Evolutionary conservation across 2,113 vertebrate species (phyloP), one percentile per base, ranked within the genome.

Genomic region (Cyphomyrus plagiostoma): DNA sequence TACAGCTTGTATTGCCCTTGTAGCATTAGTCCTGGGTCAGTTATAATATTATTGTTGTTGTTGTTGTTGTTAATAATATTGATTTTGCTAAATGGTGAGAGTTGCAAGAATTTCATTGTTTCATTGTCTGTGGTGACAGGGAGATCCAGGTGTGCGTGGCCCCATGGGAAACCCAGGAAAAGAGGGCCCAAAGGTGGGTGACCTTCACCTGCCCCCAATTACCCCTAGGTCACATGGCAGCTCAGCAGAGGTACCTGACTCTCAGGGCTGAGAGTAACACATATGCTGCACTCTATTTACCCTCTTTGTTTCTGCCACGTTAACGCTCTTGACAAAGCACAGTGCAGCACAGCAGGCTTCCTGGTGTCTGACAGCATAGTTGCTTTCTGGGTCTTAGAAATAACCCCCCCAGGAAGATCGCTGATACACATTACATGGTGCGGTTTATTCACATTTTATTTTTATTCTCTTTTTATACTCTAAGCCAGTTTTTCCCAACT

Each of bases 171-270:
- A 97, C 89, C 98, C 98, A 80, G 98, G 98, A 6, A 98, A 97
- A 95, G 98, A 99, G 92, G 98, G 98, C 49, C 97, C 97, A 89
- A 99, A 99, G 96, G 98, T 99, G 95, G 94, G 93, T 15, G 11
- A 48, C 19, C 45, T 84, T 84, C 42, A 48, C 21, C 45, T n/a
- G 35, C 84, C 26, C 39, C 70, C 17, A 6, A 3, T n/a, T 13
- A 35, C 21, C 26, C 6, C 8, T 1, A 48, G 19, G 46, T 74
- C 46, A 49, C 26, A 42, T 39, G 49, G 62, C 30, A 62, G 15
- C 86, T 42, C 86, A 11, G 35, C 23, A 88, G 50, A 45, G 35
- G 10, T 1, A 19, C 9, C 21, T 62, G 17, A 35, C 39, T 56
- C 6, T 21, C 23, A 23, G 45, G 21, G 4, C 39, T 21, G 52